Evolutionary conservation across 2,888 invertebrate genomes (phyloP).

Genomic region (Morpho deidamia): DNA sequence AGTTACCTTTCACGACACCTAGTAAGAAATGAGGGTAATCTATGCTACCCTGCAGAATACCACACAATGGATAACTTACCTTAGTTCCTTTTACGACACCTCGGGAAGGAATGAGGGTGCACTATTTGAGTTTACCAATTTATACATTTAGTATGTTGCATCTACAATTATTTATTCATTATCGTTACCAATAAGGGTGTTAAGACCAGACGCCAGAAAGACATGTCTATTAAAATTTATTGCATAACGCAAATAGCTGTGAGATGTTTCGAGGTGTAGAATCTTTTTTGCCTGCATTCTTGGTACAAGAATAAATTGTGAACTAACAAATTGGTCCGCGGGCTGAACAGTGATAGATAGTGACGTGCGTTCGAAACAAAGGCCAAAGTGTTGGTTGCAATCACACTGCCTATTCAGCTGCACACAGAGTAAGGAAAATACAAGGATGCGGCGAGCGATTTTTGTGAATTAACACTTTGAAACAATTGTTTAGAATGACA

Average conservation of each 20-base stretch:
- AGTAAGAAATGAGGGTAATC: too few species aligned
- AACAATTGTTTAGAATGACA: constrained; percentile 9
- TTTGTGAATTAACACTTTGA: constrained; percentile 17
- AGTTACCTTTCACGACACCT: too few species aligned
- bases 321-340: constrained; percentile 60
- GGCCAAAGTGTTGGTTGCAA: constrained; percentile 67
- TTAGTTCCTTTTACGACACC: too few species aligned
- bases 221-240: constrained; percentile 28
- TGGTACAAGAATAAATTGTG: constrained; percentile 46
- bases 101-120: too few species aligned
- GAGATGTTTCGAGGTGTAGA: constrained; percentile 30
- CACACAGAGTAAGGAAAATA: constrained; percentile 40
- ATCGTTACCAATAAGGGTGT: constrained; percentile 2
- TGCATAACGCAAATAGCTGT: constrained; percentile 29
- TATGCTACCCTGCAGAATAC: too few species aligned
- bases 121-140: too few species aligned
- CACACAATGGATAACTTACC: too few species aligned
- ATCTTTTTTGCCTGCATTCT: constrained; percentile 35
- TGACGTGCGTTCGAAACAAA: constrained; percentile 64
- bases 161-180: neutral
- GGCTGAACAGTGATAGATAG: constrained; percentile 64
- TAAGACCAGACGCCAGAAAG: constrained; percentile 15
- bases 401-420: constrained; percentile 63
- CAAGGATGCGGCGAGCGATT: constrained; percentile 22
- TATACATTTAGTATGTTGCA: too few species aligned